phyloP scores from a whole-genome alignment of 2,888 invertebrate genomes.

The Temnothorax rugatulus region DNA sequence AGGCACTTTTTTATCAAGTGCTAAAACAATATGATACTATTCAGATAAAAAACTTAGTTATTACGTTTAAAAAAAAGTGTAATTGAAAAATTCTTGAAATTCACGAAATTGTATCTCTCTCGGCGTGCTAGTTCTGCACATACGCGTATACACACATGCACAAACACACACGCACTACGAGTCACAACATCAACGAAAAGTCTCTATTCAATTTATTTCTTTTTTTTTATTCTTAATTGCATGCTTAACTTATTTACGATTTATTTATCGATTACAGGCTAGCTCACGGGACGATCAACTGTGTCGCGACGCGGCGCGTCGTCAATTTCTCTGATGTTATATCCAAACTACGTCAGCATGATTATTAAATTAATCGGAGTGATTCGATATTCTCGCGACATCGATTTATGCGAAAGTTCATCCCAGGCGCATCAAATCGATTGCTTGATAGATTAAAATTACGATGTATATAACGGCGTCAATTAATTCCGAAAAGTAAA shows the following conservation, averaged over 20 bases:
- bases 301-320: slow-evolving; percentile 44
- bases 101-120: slow-evolving; percentile 38
- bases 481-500: slow-evolving; percentile 11
- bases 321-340: slow-evolving; percentile 51
- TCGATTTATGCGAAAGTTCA: slow-evolving; percentile 26
- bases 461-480: slow-evolving; percentile 13
- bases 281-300: slow-evolving; percentile 46
- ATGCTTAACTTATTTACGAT: slow-evolving; percentile 52
- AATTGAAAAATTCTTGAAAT: slow-evolving; percentile 24
- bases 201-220: slow-evolving; percentile 18
- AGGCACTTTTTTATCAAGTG: background rate
- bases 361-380: slow-evolving; percentile 38
- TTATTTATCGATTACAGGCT: slow-evolving; percentile 44
- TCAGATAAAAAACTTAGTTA: slow-evolving; percentile 9
- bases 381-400: slow-evolving; percentile 25
- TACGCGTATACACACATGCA: slow-evolving; percentile 24
- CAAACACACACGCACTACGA: slow-evolving; percentile 38
- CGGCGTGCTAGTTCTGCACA: background rate
- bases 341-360: slow-evolving; percentile 32
- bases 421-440: slow-evolving; percentile 22
- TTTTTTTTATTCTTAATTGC: slow-evolving; percentile 38
- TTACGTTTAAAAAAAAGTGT: background rate
- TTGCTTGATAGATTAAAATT: slow-evolving; percentile 30
- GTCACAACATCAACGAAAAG: slow-evolving; percentile 51
- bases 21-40: background rate